Conservation (phyloP, 2,888 invertebrate genomes). For the Dromius quadrimaculatus region DNA sequence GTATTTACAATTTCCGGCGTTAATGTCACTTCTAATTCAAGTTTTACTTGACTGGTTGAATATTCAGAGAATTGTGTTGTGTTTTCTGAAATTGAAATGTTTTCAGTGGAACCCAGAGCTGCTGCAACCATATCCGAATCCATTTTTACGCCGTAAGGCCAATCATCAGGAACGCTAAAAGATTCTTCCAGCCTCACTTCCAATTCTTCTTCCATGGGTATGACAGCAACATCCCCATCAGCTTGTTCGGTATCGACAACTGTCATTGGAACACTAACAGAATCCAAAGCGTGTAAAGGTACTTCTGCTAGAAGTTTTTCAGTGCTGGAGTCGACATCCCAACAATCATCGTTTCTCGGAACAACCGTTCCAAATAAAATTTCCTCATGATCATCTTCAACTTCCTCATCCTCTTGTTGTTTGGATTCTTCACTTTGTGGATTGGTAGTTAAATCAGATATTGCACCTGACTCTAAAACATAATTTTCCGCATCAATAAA, state of each 20-base stretch:
- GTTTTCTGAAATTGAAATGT: conserved; percentile 59
- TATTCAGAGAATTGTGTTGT: conserved; percentile 59
- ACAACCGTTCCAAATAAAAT: conserved; percentile 63
- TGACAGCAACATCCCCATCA: conserved; percentile 64
- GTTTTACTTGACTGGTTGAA: conserved; percentile 67
- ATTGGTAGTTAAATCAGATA: conserved; percentile 58
- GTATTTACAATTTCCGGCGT: conserved; percentile 72
- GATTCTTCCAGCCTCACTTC: conserved; percentile 70
- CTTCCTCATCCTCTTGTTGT: conserved; percentile 56
- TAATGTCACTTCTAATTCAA: conserved; percentile 72
- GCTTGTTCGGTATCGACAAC: conserved; percentile 60
- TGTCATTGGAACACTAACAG: conserved; percentile 61
- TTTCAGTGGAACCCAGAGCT: conserved; percentile 66
- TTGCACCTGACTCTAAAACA: conserved; percentile 76
- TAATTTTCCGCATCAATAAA: conserved; percentile 86
- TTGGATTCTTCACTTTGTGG: conserved; percentile 31
- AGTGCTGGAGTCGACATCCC: conserved; percentile 68
- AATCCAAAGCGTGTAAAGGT: conserved; percentile 64
- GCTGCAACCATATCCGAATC: conserved; percentile 69
- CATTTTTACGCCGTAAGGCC: conserved; percentile 67
- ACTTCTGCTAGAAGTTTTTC: conserved; percentile 67
- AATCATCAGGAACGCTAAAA: conserved; percentile 67
- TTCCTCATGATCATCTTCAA: conserved; percentile 61
- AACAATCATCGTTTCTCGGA: conserved; percentile 63
- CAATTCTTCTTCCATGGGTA: conserved; percentile 72